Evolutionary conservation across 2,797 vertebrate genomes (phyloP), one percentile per base, ranked within the genome.

Genomic region (Hemitrygon akajei): DNA sequence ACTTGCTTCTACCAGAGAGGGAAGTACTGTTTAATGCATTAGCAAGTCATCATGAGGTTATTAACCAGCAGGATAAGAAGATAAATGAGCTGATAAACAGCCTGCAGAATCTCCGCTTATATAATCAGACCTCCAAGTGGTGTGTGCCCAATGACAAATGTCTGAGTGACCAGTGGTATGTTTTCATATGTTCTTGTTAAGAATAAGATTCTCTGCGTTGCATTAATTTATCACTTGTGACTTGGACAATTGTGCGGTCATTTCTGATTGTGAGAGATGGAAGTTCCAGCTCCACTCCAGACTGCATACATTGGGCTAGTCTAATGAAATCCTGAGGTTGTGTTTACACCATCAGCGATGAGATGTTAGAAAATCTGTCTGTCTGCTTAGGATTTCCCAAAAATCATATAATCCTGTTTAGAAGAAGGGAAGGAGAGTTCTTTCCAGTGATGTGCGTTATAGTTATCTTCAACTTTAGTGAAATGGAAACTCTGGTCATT

Each of bases 21-120:
- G 98, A 99, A 95, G 97, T 98, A 30, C 96, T 99, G 89, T 99
- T 98, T 95, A 98, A 97, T 16, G 97, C 98, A 0, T 96, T 99
- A 93, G 97, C 98, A 93, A 99, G 99, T 94, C 98, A 99, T 95
- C 96, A 97, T 84, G 98, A 98, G 93, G 99, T 99, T 95, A 99
- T 99, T 95, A 98, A 97, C 95, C 98, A 99, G 95, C 98, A 99
- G 96, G 98, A 97, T 95, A 98, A 97, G 95, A 97, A 97, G 34
- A 94, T 99, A 93, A 97, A 98, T 7, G 97, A 97, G 66, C 95
- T 99, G 56, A 95, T 98, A 84, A 97, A 97, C 93, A 97, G 97
- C 60, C 97, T 99, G 84, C 97, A 98, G 93, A 97, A 97, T 75
- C 97, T 99, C 86, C 97, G 97, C 5, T 97, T 99, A 22, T 99